A percentile compares a stretch with the other conserved stretches of the same genome.
Evolutionary conservation across 2,113 vertebrate genomes (phyloP).

Genomic region (Sclerurus mexicanus): DNA sequence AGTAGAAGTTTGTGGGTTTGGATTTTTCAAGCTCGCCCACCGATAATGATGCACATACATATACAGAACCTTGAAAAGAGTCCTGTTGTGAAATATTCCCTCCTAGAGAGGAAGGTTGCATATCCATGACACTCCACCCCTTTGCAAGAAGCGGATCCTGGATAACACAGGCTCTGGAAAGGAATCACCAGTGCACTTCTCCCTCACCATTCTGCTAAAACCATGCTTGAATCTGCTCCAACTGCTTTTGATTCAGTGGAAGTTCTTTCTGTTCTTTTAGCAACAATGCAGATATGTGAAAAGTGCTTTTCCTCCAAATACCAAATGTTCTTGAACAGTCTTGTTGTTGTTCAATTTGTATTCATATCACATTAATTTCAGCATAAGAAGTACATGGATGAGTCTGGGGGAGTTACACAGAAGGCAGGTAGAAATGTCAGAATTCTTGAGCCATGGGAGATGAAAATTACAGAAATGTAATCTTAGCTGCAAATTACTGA

Average conservation of each 20-base stretch:
- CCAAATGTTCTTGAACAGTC: not conserved
- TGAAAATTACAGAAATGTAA: conserved; percentile 32
- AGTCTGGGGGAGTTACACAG: not conserved
- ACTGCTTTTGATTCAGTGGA: not conserved
- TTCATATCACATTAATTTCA: not conserved
- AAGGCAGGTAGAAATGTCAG: conserved; percentile 27
- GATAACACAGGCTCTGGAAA: not conserved
- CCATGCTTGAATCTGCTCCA: not conserved
- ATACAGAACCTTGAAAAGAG: not conserved
- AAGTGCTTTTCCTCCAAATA: not conserved
- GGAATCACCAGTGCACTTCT: not conserved
- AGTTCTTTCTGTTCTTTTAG: not conserved
- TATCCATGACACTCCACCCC: not conserved
- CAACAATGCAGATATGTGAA: not conserved
- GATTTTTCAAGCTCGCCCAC: not conserved
- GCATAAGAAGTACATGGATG: not conserved
- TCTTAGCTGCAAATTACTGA: conserved; percentile 32
- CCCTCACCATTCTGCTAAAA: not conserved
- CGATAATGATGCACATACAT: not conserved
- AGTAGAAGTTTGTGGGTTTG: not conserved
- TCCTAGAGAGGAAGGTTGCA: not conserved
- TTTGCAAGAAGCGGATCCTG: not conserved
- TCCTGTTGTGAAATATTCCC: not conserved
- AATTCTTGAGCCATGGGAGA: conserved; percentile 15
- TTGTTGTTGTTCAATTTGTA: conserved; percentile 9